Base-by-base conservation (phyloP, 2,888 invertebrate species). In the Dromius quadrimaculatus region DNA sequence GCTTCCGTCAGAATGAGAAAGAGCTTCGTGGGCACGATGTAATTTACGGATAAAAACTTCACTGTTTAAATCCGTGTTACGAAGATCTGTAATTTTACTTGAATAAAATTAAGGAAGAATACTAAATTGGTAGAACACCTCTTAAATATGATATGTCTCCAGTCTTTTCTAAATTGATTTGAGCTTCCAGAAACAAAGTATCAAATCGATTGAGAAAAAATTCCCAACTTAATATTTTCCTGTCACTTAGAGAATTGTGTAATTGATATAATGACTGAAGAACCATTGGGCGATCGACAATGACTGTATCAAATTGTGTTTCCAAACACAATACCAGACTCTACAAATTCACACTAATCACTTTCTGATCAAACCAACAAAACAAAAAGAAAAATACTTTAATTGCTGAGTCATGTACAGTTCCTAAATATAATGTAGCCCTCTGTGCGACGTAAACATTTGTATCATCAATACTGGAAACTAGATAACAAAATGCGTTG, bases 181-280 rank as follows among this genome's bases (percentile, higher is more conserved):
- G 98, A 0, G 98, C 96, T 83, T 99, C 99, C 23, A 99, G 84
- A 77, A 97, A 95, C 2, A 99, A 84, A 0, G 97, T 93, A 80
- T 99, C 98, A 81, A 99, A 98, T 66, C 96, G 89, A 81, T 95
- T 95, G 19, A 98, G 87, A 82, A 99, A 99, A 86, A 99, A 99
- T 74, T 98, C 96, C 98, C 99, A 99, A 0, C 92, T 90, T 11
- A 99, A 86, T 71, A 98, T 93, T 77, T 90, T 90, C 47, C 97
- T 87, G 81, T 97, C 95, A 75, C 93, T 93, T 23, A 98, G 87
- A 1, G 95, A 92, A 81, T 96, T 97, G 80, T 97, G 95, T 3
- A 99, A 87, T 80, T 98, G 95, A 81, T 96, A 95, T 64, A 99
- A 88, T 1, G 95, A 94, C 81, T 98, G 97, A 38, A 99, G 87